Evolutionary conservation across 2,113 vertebrate genomes (phyloP).

Genomic region (Ptilorrhoa leucosticta): DNA sequence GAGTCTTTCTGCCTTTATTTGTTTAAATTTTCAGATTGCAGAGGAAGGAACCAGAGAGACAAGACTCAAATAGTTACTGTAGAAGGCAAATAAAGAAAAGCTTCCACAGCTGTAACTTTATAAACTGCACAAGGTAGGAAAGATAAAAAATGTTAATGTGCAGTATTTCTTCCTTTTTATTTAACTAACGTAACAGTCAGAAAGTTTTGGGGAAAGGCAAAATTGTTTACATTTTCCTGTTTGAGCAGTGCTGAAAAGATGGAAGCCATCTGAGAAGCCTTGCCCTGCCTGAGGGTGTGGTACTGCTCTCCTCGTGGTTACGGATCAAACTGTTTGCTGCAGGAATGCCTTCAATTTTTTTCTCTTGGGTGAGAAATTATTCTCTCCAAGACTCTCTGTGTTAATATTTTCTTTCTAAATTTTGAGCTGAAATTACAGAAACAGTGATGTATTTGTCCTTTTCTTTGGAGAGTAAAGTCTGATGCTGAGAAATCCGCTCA

Average conservation of each 20-base stretch:
- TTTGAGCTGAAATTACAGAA: background rate
- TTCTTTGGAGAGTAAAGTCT: background rate
- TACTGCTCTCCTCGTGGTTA: background rate
- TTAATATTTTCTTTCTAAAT: background rate
- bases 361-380: background rate
- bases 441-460: background rate
- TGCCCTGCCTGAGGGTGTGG: background rate
- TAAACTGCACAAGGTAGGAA: background rate
- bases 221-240: background rate
- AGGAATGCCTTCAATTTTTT: background rate
- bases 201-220: background rate
- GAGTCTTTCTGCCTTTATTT: background rate
- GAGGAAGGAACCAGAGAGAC: background rate
- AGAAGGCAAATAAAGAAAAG: background rate
- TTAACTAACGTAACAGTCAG: background rate
- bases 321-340: background rate
- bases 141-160: background rate
- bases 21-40: background rate
- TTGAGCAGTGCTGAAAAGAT: background rate
- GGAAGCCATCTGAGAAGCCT: background rate
- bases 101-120: background rate
- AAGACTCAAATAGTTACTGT: background rate
- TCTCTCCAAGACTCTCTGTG: background rate
- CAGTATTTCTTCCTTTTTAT: background rate
- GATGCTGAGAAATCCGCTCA: accelerated